Conservation (phyloP, 2,797 vertebrate genomes). For the Sus cebifrons region DNA sequence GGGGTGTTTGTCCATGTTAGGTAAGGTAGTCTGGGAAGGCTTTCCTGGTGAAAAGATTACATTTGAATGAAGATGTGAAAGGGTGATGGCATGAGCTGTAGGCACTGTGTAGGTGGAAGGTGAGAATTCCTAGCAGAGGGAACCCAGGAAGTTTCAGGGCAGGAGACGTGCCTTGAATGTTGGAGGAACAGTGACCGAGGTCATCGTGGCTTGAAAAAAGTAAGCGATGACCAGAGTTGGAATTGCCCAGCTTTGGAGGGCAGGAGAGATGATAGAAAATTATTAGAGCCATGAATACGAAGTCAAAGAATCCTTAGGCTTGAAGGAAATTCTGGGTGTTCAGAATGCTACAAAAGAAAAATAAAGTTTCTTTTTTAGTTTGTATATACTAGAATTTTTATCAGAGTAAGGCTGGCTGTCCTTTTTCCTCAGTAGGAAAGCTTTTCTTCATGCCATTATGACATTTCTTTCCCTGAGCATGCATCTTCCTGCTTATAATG, state of each 20-base stretch:
- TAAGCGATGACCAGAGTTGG: constrained; percentile 21
- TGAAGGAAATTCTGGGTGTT: constrained; percentile 59
- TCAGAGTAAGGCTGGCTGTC: not conserved
- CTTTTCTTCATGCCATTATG: not conserved
- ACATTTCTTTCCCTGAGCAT: constrained; percentile 48
- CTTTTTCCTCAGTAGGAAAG: constrained; percentile 11
- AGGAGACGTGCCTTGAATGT: not conserved
- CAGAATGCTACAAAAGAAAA: constrained; percentile 56
- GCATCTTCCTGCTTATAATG: constrained; percentile 6
- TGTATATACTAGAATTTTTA: constrained; percentile 20
- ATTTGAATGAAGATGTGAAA: constrained; percentile 48
- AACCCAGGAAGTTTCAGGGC: constrained; percentile 45
- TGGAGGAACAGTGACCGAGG: constrained; percentile 12
- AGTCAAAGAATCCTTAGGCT: constrained; percentile 35
- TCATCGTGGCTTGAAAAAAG: not conserved
- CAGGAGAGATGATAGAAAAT: not conserved
- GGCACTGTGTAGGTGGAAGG: not conserved
- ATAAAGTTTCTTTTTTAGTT: constrained; percentile 27
- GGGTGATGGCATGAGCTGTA: not conserved
- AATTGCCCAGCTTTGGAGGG: constrained; percentile 7
- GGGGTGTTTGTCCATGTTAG: constrained; percentile 29
- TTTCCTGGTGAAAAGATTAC: constrained; percentile 24
- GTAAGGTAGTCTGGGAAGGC: constrained; percentile 2
- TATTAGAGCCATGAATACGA: not conserved
- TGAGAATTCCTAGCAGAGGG: not conserved